Percentiles rank a stretch among this genome's conserved stretches.
These are phyloP conservation scores for Limnodromus scolopaceus DNA, from an alignment of 2,797 vertebrate species.

Conservation along the genomic window DNA sequence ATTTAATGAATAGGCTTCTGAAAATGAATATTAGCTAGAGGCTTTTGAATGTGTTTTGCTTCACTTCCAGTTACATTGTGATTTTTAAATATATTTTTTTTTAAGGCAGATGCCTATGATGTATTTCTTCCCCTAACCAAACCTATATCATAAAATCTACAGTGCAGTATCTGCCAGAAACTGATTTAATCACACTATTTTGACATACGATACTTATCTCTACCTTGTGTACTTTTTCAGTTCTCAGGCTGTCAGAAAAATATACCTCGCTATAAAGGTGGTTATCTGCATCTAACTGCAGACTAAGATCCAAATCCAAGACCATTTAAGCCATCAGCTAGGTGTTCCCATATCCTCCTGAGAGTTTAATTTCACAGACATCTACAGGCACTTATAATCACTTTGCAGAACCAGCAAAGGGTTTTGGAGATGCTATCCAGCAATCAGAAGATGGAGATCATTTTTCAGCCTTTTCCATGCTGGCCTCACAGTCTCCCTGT, in stretches of 20 bases:
- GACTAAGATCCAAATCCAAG: neutral
- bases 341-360: neutral
- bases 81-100: too few species aligned
- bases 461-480: neutral
- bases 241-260: neutral
- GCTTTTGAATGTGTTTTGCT: neutral
- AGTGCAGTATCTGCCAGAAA: neutral
- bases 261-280: neutral
- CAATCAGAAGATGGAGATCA: neutral
- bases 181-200: neutral
- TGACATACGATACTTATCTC: neutral
- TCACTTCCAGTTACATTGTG: constrained; percentile 2
- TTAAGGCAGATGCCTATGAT: too few species aligned
- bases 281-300: neutral
- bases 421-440: neutral
- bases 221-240: neutral
- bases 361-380: neutral
- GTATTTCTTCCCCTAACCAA: too few species aligned
- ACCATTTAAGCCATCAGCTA: neutral
- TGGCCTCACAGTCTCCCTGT: neutral
- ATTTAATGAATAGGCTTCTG: neutral
- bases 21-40: neutral
- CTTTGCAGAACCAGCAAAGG: neutral
- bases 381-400: neutral
- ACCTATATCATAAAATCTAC: neutral